Evolutionary conservation across 2,113 vertebrate species (phyloP).

Genomic region (Phrynosoma platyrhinos): DNA sequence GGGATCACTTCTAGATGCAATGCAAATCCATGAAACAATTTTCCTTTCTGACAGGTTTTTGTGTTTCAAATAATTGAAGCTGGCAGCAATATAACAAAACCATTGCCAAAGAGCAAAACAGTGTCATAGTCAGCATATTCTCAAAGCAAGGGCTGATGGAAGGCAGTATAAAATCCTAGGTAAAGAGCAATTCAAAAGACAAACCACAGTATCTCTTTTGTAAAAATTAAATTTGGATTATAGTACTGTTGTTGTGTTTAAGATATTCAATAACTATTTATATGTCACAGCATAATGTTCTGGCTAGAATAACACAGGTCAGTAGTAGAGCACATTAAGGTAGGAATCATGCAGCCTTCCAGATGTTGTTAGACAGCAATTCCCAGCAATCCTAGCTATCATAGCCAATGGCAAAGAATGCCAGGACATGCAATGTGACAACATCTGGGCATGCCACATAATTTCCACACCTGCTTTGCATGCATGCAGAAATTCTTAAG

Average conservation of each 20-base stretch:
- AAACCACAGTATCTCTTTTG: background rate
- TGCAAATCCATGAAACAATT: background rate
- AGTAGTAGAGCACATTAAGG: too few species aligned
- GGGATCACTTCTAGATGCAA: background rate
- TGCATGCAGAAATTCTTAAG: too few species aligned
- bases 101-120: background rate
- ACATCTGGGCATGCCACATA: too few species aligned
- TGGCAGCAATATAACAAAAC: background rate
- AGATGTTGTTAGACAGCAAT: too few species aligned
- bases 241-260: background rate
- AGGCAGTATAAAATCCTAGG: background rate
- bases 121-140: background rate
- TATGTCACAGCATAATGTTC: background rate
- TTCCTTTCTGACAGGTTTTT: background rate
- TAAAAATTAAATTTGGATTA: background rate
- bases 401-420: too few species aligned
- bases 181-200: background rate
- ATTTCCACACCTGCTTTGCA: too few species aligned
- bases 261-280: background rate
- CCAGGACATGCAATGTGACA: too few species aligned
- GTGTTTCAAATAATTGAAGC: background rate
- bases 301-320: too few species aligned
- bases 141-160: background rate
- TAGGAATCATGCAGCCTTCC: too few species aligned
- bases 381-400: too few species aligned